Evolutionary conservation across 2,888 invertebrate genomes (phyloP).

Genomic region (Myopa tessellatipennis): DNA sequence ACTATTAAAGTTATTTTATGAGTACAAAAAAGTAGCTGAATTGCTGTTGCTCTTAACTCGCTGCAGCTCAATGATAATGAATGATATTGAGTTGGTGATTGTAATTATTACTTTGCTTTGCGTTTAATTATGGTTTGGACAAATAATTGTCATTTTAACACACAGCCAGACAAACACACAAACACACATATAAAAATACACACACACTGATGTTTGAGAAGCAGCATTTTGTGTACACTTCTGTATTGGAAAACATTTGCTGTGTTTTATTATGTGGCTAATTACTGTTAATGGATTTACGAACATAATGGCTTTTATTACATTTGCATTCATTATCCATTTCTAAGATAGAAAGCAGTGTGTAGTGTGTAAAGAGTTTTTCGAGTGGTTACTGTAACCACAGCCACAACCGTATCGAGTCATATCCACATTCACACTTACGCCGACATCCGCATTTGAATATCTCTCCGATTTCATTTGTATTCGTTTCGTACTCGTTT

Average conservation of each 20-base stretch:
- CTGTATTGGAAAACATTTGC: neutral
- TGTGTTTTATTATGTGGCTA: constrained; percentile 15
- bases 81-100: neutral
- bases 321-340: neutral
- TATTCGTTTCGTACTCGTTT: neutral
- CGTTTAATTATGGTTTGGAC: neutral
- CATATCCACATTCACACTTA: neutral
- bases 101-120: neutral
- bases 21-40: too few species aligned
- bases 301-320: constrained; percentile 22
- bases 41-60: too few species aligned
- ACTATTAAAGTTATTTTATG: too few species aligned
- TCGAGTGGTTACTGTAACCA: neutral
- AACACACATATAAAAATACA: neutral
- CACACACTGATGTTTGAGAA: neutral
- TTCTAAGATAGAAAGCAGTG: neutral
- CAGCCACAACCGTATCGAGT: neutral
- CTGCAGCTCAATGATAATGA: neutral
- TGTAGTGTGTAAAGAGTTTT: neutral
- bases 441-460: neutral
- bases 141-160: neutral
- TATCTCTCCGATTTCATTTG: neutral
- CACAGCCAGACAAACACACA: neutral
- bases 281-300: constrained; percentile 29
- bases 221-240: neutral